Base-by-base conservation (phyloP, 2,888 invertebrate species). In the Drosophila anceps region DNA sequence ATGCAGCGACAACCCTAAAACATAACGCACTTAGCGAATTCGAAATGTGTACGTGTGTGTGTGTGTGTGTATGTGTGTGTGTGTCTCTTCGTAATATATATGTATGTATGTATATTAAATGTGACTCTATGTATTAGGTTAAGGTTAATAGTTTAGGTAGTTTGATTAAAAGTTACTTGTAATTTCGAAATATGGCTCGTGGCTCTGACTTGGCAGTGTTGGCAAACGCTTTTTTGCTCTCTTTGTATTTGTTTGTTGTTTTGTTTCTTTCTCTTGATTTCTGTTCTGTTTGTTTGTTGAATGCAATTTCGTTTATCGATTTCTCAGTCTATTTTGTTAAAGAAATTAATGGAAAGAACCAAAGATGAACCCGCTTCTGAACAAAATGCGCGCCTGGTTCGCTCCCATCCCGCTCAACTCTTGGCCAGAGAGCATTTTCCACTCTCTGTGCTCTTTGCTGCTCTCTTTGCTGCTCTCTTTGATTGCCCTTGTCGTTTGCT, bases 301-400 rank as follows among this genome's bases (percentile, higher is more conserved):
- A 71, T 78, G 68, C 57, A 73, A 48, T 48, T 73, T 77, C 74
- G 78, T 68, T 87, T 78, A 64, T 64, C 54, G 61, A 69, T 72
- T 77, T 77, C 72, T 92, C 92, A 92, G 92, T 92, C 92, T 91
- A 92, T 91, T 91, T 90, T 66, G 73, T 88, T 73, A 53, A 71
- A 68, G 73, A 88, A 89, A 72, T 58, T 57, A 69, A 79, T 48
- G 48, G 69, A 78, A 64, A 70, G 65, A 77, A n/a, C n/a, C n/a
- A n/a, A n/a, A n/a, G n/a, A 72, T 48, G 58, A n/a, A n/a, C n/a
- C n/a, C n/a, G n/a, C n/a, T n/a, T n/a, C n/a, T n/a, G 83, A 67
- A 66, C 76, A 79, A 63, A 53, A 13, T 50, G 50, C 58, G 76
- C 70, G 80, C 62, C 64, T 31, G 55, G 24, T 6, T 61, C 8